phyloP scores from a whole-genome alignment of 2,797 vertebrate genomes.

The Thamnophis elegans region DNA sequence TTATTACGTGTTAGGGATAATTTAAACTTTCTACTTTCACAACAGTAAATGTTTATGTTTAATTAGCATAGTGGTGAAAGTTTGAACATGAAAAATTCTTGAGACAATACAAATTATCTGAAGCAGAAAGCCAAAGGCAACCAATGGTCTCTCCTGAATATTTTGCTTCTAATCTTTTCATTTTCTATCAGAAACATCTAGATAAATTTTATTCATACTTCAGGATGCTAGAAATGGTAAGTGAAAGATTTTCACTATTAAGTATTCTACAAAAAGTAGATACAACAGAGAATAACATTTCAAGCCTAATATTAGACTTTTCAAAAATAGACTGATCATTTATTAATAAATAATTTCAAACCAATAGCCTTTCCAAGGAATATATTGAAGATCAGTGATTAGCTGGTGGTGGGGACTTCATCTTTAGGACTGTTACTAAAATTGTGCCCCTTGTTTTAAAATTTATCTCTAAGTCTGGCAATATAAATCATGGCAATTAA shows the following conservation, averaged over 20 bases:
- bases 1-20: slow-evolving; percentile 1
- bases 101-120: not conserved
- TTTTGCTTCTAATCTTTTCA: not conserved
- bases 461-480: not conserved
- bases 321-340: not conserved
- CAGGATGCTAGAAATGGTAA: not conserved
- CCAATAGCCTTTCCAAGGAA: not conserved
- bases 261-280: not conserved
- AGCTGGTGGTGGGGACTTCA: not conserved
- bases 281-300: not conserved
- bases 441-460: not conserved
- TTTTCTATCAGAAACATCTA: not conserved
- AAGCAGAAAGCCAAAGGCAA: not conserved
- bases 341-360: not conserved
- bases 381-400: not conserved
- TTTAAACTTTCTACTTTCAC: not conserved
- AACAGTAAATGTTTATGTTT: not conserved
- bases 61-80: not conserved
- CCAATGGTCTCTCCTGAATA: not conserved
- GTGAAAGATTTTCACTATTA: not conserved
- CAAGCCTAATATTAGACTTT: not conserved
- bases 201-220: not conserved
- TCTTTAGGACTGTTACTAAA: not conserved
- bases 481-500: not conserved
- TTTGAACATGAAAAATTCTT: not conserved